Conservation (phyloP, 2,113 vertebrate species). For the Ochotona curzoniae region DNA sequence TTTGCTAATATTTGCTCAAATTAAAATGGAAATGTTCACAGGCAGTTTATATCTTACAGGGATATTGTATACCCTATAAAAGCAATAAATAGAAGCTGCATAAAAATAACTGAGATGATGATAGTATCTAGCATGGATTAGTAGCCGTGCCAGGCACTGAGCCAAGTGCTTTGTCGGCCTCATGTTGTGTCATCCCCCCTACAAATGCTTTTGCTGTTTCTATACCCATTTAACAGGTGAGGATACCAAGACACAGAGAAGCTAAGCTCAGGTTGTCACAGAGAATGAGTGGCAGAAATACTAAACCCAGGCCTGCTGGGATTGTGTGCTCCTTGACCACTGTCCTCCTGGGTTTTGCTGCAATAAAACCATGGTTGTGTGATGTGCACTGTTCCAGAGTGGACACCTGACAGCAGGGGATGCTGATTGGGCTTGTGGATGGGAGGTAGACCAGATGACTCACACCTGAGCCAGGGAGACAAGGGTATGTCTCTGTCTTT, state of each 20-base stretch:
- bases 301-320: neutral
- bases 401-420: neutral
- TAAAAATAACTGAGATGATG: neutral
- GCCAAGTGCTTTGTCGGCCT: neutral
- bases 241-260: neutral
- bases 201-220: neutral
- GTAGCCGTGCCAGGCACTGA: neutral
- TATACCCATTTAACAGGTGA: neutral
- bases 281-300: neutral
- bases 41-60: neutral
- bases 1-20: neutral
- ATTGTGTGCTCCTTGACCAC: neutral
- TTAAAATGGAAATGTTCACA: neutral
- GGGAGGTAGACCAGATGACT: conserved; percentile 10
- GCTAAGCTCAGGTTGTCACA: neutral
- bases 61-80: neutral
- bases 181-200: neutral
- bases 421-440: neutral
- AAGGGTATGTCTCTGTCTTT: neutral
- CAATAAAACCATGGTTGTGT: too few relatives aligned
- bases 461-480: neutral
- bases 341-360: neutral
- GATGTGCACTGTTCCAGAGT: neutral
- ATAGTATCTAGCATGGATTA: neutral
- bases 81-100: neutral